phyloP scores from a whole-genome alignment of 2,113 vertebrate species.

The Bubo bubo region DNA sequence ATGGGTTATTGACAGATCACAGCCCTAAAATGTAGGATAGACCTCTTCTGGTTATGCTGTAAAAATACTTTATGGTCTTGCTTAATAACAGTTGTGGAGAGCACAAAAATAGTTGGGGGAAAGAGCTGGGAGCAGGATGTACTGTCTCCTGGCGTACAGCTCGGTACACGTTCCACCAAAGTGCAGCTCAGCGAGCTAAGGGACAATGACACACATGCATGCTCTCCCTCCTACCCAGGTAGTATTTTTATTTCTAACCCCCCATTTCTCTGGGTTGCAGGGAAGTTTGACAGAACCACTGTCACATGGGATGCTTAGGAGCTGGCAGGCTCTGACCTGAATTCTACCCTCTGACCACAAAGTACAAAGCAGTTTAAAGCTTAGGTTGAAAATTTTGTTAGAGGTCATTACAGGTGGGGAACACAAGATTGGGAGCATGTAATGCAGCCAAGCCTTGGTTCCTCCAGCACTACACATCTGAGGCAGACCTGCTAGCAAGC shows the following conservation, averaged over 20 bases:
- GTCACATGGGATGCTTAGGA: accelerated
- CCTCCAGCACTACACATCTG: accelerated
- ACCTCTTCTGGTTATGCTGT: slow-evolving; percentile 14
- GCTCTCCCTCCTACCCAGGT: not conserved
- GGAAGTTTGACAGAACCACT: not conserved
- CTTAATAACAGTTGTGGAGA: slow-evolving; percentile 49
- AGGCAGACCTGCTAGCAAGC: not conserved
- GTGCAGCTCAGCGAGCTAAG: not conserved
- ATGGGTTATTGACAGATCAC: not conserved
- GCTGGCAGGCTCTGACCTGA: not conserved
- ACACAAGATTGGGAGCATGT: not conserved
- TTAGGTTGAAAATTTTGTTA: not conserved
- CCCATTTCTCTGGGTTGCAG: not conserved
- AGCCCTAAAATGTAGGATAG: not conserved
- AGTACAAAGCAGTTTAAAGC: not conserved
- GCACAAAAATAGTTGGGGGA: slow-evolving; percentile 35
- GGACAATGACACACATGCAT: not conserved
- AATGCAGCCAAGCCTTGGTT: not conserved
- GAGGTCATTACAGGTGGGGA: not conserved
- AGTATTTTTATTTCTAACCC: slow-evolving; percentile 13
- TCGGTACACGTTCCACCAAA: not conserved
- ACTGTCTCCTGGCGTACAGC: not conserved
- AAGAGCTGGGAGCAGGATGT: slow-evolving; percentile 33
- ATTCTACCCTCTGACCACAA: not conserved
- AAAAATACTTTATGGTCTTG: slow-evolving; percentile 54